Conservation (phyloP, 2,888 invertebrate genomes). For the Galeopsomyia nigrocyanea region DNA sequence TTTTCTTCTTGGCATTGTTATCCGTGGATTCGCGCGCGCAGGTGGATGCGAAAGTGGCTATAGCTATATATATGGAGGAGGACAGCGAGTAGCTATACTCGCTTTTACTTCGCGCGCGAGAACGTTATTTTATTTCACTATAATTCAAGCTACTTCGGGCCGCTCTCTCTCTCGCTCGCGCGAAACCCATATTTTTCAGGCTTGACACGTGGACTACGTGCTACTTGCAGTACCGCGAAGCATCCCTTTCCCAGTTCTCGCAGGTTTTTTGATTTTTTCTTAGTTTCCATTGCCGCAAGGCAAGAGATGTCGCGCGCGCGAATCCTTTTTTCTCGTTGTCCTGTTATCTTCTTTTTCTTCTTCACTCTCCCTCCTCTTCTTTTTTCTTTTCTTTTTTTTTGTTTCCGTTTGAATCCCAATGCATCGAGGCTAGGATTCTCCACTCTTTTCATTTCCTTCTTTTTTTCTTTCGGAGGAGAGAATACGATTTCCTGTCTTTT, state of each 20-base stretch:
- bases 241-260: slow-evolving; percentile 26
- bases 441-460: not conserved
- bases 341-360: not conserved
- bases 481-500: slow-evolving; percentile 6
- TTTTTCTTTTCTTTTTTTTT: not conserved
- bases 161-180: not conserved
- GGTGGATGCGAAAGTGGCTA: slow-evolving; percentile 8
- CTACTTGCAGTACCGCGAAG: not conserved
- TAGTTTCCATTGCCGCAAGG: not conserved
- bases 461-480: not conserved
- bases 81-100: slow-evolving; percentile 13
- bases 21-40: slow-evolving; percentile 2
- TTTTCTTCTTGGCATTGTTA: slow-evolving; percentile 1
- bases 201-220: slow-evolving; percentile 24
- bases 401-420: not conserved
- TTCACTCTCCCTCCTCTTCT: not conserved
- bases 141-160: slow-evolving; percentile 45
- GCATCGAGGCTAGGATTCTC: not conserved
- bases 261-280: slow-evolving; percentile 22
- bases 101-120: slow-evolving; percentile 27
- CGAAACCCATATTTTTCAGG: slow-evolving; percentile 35
- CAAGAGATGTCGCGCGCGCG: not conserved
- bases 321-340: not conserved
- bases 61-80: not conserved
- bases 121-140: slow-evolving; percentile 50